Conservation (phyloP, 35 echinoderm and acorn worm genomes). For the Holothuria glaberrima region DNA sequence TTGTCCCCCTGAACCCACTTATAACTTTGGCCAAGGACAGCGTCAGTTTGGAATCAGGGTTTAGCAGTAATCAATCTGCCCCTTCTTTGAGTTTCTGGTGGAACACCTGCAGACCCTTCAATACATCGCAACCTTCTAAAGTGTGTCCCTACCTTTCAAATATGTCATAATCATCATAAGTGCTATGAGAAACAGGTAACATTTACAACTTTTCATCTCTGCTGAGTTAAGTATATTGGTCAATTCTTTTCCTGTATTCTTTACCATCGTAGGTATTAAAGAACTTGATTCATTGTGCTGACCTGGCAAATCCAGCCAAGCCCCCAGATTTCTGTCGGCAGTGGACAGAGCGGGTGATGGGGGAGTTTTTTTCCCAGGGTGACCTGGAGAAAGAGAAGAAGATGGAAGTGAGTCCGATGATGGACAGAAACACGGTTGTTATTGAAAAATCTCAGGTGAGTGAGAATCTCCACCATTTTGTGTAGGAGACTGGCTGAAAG, state of each 20-base stretch:
- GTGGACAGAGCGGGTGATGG: constrained; percentile 87
- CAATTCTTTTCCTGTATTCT: background rate
- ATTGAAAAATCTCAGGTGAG: constrained; percentile 96
- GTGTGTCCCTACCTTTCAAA: too few species aligned
- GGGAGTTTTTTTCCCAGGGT: constrained; percentile 93
- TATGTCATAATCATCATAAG: too few species aligned
- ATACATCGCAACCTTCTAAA: too few species aligned
- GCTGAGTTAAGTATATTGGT: background rate
- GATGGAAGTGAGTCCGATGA: constrained; percentile 93
- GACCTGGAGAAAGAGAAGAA: constrained; percentile 85
- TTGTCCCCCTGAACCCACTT: too few species aligned
- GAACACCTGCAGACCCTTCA: too few species aligned
- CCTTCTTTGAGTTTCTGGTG: too few species aligned
- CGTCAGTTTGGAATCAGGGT: too few species aligned
- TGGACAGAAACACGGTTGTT: constrained; percentile 82
- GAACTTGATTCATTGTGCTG: constrained; percentile 95
- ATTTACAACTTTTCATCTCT: background rate
- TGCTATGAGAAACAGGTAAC: too few species aligned
- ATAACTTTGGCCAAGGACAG: too few species aligned
- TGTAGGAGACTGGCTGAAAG: too few species aligned
- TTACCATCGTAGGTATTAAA: constrained; percentile 75
- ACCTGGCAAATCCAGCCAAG: constrained; percentile 92
- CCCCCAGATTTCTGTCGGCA: constrained; percentile 73
- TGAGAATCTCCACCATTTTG: background rate
- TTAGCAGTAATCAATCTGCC: too few species aligned